phyloP scores from a whole-genome alignment of 2,113 vertebrate species.

The Elgaria multicarinata region DNA sequence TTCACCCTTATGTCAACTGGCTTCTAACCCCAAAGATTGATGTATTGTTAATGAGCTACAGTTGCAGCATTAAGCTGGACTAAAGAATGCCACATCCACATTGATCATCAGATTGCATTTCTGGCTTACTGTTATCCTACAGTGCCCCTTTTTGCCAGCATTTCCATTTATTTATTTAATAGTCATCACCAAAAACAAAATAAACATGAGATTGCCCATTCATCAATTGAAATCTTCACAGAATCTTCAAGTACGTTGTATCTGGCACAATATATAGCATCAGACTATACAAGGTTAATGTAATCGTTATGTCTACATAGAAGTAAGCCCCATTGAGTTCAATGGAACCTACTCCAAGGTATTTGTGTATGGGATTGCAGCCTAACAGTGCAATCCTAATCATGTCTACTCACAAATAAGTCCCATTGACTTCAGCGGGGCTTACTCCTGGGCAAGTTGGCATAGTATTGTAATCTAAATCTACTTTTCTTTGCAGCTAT shows the following conservation, averaged over 20 bases:
- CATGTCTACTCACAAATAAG: too few relatives aligned
- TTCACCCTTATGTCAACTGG: slow-evolving; percentile 64
- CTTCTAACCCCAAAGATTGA: slow-evolving; percentile 23
- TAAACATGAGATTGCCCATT: slow-evolving; percentile 33
- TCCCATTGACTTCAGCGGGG: too few relatives aligned
- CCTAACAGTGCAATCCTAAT: too few relatives aligned
- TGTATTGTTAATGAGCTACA: slow-evolving; percentile 33
- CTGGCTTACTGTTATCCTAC: slow-evolving; percentile 42
- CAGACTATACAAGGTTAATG: neutral
- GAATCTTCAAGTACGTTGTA: neutral
- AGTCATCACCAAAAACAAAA: slow-evolving; percentile 26
- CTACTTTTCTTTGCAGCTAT: neutral
- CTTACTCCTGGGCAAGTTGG: too few relatives aligned
- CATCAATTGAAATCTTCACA: neutral
- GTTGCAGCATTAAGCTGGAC: slow-evolving; percentile 42
- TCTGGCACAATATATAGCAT: neutral
- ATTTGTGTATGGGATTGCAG: too few relatives aligned
- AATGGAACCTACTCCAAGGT: too few relatives aligned
- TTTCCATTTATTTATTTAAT: rapidly evolving
- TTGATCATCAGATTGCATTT: slow-evolving; percentile 22
- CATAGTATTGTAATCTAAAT: too few relatives aligned
- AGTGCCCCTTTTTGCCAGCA: slow-evolving; percentile 8
- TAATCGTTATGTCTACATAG: too few relatives aligned
- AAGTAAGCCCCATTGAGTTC: too few relatives aligned
- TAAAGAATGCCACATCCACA: slow-evolving; percentile 13